Evolutionary conservation across 2,113 vertebrate genomes (phyloP).

Genomic region (Sapayoa aenigma): DNA sequence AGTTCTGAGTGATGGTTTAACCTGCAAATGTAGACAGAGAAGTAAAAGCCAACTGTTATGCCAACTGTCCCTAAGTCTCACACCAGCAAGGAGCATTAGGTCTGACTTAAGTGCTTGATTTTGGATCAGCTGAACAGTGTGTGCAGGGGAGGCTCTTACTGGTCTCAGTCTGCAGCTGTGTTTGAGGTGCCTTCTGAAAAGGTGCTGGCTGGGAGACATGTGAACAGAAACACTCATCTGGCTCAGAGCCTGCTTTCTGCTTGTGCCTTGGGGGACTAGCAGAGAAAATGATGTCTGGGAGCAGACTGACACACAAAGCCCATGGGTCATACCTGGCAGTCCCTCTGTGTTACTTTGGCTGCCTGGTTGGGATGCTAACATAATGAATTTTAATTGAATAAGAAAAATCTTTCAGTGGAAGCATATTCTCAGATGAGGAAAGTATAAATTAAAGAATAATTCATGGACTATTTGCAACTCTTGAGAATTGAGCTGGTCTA

Average conservation of each 20-base stretch:
- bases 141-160: not conserved
- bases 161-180: not conserved
- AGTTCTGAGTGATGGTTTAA: not conserved
- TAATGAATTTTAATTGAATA: conserved; percentile 60
- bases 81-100: fast-evolving
- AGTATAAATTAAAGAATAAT: conserved; percentile 62
- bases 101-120: fast-evolving
- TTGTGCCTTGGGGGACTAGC: not conserved
- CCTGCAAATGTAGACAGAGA: fast-evolving
- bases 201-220: not conserved
- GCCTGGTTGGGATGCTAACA: not conserved
- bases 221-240: not conserved
- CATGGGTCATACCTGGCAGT: not conserved
- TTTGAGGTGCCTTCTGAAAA: not conserved
- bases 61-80: not conserved
- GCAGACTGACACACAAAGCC: not conserved
- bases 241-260: not conserved
- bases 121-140: fast-evolving
- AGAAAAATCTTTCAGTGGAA: conserved; percentile 24
- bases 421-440: conserved; percentile 9
- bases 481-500: conserved; percentile 56
- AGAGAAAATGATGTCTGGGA: conserved; percentile 29
- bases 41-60: not conserved
- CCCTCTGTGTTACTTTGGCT: not conserved
- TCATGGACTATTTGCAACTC: conserved; percentile 47